Conservation (phyloP, 2,113 vertebrate species). For the Pleuronectes platessa region DNA sequence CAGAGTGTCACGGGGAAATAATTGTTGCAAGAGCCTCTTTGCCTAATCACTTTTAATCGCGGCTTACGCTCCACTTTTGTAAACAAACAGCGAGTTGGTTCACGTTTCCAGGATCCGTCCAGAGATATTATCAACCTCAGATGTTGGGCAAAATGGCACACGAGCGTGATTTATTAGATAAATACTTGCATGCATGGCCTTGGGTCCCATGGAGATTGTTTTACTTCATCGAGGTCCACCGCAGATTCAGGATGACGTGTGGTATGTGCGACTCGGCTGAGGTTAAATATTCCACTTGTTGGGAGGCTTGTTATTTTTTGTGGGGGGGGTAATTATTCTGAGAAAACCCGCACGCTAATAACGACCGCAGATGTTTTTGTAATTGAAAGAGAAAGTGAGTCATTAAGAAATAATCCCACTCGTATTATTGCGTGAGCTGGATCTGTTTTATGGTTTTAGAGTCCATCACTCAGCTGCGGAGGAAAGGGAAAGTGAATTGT, state of each 20-base stretch:
- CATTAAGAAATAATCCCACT: slow-evolving; percentile 45
- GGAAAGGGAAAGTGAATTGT: slow-evolving; percentile 40
- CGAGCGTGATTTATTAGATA: slow-evolving; percentile 25
- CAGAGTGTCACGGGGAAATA: slow-evolving; percentile 2
- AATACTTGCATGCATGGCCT: slow-evolving; percentile 37
- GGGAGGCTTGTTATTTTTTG: slow-evolving; percentile 35
- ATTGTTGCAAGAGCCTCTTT: not conserved
- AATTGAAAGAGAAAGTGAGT: slow-evolving; percentile 47
- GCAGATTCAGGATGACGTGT: slow-evolving; percentile 42
- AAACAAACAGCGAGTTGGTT: slow-evolving; percentile 44
- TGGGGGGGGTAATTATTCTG: slow-evolving; percentile 18
- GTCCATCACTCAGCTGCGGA: slow-evolving; percentile 14
- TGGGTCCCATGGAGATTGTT: slow-evolving; percentile 32
- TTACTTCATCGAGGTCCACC: slow-evolving; percentile 14
- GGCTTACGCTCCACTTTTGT: slow-evolving; percentile 1
- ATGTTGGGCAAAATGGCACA: slow-evolving; percentile 34
- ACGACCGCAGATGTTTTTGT: slow-evolving; percentile 51
- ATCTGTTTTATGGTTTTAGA: slow-evolving; percentile 27
- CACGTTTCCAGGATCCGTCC: slow-evolving; percentile 21
- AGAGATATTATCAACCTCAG: slow-evolving; percentile 41
- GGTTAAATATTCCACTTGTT: slow-evolving; percentile 36
- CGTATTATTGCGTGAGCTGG: slow-evolving; percentile 40
- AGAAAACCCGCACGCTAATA: slow-evolving; percentile 36
- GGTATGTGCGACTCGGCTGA: slow-evolving; percentile 36
- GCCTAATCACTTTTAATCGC: slow-evolving; percentile 15